Base-by-base conservation (phyloP, 2,888 invertebrate species). In the Drosophila lacicola region DNA sequence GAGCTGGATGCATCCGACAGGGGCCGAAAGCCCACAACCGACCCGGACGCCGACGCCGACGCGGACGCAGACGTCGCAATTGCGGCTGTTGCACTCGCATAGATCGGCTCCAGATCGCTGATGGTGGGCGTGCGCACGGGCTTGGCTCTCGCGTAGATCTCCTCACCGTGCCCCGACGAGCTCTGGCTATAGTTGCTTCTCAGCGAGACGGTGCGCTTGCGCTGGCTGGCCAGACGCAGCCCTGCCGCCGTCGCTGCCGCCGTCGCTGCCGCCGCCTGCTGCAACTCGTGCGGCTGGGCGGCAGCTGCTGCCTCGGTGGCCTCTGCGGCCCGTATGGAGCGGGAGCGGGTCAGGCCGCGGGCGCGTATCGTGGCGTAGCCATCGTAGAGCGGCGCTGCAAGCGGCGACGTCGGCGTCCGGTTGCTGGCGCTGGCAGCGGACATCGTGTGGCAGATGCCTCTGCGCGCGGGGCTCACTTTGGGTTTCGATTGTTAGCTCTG, bases 321-420 rank as follows among this genome's bases (percentile, higher is more conserved):
- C 58, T 89, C 90, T 6, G 90, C 89, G n/a, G 83, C 92, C 76
- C 82, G 93, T 58, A 91, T 91, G 54, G 93, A 93, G 25, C 92
- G 88, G n/a, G 91, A 91, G 36, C 92, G 90, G 55, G 89, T 91
- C n/a, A 92, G 76, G 25, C 92, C 93, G 29, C 93, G 95, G 13
- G 95, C 94, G 66, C 96, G 94, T 81, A 97, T 96, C n/a, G 97
- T 97, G 55, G 97, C 97, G 92, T 96, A 97, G 61, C 97, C 97
- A 92, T 97, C 97, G 92, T 96, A 95, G 55, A 97, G 95, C 65
- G 95, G 95, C 44, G 77, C 80, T 34, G 91, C 78, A 34, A 89
- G 77, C 13, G 90, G 88, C 44, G 91, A 85, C 33, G 76, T 61
- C 17, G 87, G 80, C 46, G 77, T 75, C 33, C 88, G 77, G 77